Percentiles rank a stretch among this genome's conserved stretches.
Conservation (phyloP, 1,140 invertebrate genomes). For the Propsilocerus akamusi region DNA sequence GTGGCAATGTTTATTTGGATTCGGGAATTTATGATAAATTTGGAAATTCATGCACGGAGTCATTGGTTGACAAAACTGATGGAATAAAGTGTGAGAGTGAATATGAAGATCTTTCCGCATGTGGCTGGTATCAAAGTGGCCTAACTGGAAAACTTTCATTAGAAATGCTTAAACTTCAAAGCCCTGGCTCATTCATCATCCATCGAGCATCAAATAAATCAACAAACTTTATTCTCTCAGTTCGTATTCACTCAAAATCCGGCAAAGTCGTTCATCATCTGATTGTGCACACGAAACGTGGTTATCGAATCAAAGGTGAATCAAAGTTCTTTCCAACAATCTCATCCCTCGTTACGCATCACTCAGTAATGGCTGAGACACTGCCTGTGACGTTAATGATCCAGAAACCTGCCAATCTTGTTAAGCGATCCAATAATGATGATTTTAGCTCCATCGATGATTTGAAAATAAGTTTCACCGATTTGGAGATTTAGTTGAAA, state of each 20-base stretch:
- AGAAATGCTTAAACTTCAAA: background rate
- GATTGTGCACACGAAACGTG: background rate
- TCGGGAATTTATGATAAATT: background rate
- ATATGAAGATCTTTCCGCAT: background rate
- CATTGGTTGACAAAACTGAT: background rate
- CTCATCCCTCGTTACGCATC: slow-evolving; percentile 78
- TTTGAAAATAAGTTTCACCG: background rate
- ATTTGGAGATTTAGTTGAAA: too few relatives aligned
- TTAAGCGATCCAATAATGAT: background rate
- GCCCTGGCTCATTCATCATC: background rate
- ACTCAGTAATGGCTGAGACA: slow-evolving; percentile 86
- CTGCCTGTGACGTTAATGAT: slow-evolving; percentile 76
- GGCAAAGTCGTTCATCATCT: background rate
- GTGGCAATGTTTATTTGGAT: background rate
- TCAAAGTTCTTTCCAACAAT: slow-evolving; percentile 86
- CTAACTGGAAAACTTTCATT: background rate
- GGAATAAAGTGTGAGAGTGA: background rate
- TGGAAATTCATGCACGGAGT: background rate
- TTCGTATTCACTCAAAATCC: background rate
- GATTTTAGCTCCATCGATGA: background rate
- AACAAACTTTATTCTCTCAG: background rate
- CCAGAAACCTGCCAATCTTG: slow-evolving; percentile 30
- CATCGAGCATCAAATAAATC: background rate
- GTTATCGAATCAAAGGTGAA: slow-evolving; percentile 48
- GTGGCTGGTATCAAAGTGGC: background rate